Evolutionary conservation across 2,888 invertebrate species (phyloP).

Genomic region (Torymus auratus): DNA sequence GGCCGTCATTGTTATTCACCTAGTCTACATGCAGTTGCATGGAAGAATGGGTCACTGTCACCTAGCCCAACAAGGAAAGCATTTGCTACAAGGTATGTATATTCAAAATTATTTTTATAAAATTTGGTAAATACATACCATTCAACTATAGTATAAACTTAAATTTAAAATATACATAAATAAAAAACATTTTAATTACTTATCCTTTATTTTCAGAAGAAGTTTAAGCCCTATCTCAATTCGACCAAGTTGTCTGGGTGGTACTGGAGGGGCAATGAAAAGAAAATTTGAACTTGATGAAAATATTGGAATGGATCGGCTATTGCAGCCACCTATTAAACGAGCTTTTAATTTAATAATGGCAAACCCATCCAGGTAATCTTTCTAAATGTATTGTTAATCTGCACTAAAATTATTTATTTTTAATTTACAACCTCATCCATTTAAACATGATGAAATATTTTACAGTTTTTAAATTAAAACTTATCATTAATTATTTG

Average conservation of each 20-base stretch:
- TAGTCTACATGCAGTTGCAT: conserved; percentile 78
- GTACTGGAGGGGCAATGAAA: conserved; percentile 77
- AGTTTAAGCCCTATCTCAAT: conserved; percentile 93
- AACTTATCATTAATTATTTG: neutral
- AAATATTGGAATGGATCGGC: conserved; percentile 68
- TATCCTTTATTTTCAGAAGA: conserved; percentile 76
- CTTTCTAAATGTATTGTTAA: neutral
- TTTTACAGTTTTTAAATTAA: no score
- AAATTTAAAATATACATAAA: neutral
- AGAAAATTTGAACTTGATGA: conserved; percentile 82
- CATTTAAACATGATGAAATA: neutral
- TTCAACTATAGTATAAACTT: neutral
- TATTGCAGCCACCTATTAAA: conserved; percentile 74
- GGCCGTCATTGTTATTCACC: conserved; percentile 80
- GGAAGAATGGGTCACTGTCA: conserved; percentile 81
- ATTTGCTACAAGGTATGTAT: conserved; percentile 82
- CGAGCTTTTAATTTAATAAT: conserved; percentile 73
- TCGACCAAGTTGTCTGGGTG: conserved; percentile 78
- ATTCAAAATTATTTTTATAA: neutral
- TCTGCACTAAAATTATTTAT: neutral
- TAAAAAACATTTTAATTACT: neutral
- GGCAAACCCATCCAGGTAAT: conserved; percentile 73
- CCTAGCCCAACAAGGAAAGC: conserved; percentile 91
- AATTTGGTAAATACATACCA: neutral
- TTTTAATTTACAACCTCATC: neutral